phyloP scores from a whole-genome alignment of 37 sponge, comb jelly and placozoan genomes.

The Dysidea cf. avara region DNA sequence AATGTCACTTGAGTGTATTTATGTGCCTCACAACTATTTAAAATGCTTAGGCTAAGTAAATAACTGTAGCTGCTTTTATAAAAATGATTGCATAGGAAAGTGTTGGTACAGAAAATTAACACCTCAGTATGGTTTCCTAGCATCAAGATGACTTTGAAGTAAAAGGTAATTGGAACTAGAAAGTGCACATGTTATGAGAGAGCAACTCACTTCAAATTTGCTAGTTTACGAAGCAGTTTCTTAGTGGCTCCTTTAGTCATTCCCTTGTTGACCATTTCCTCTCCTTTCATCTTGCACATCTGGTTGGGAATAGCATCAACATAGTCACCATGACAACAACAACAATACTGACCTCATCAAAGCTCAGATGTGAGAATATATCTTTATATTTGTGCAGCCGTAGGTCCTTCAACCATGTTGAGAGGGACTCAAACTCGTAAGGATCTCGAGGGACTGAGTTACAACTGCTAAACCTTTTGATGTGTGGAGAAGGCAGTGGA shows the following conservation, averaged over 20 bases:
- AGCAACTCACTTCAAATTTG: slow-evolving; percentile 54
- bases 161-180: too few species aligned
- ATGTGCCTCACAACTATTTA: too few species aligned
- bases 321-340: neutral
- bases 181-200: too few species aligned
- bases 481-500: too few species aligned
- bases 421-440: slow-evolving; percentile 42
- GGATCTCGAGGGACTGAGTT: slow-evolving; percentile 15
- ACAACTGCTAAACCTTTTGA: neutral
- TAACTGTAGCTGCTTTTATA: too few species aligned
- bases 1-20: too few species aligned
- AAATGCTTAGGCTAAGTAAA: too few species aligned
- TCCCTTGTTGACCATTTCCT: slow-evolving; percentile 43
- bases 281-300: slow-evolving; percentile 46
- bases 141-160: too few species aligned
- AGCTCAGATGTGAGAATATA: slow-evolving; percentile 55
- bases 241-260: slow-evolving; percentile 80
- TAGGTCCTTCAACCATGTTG: slow-evolving; percentile 64
- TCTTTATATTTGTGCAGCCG: slow-evolving; percentile 72
- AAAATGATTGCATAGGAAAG: too few species aligned
- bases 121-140: too few species aligned
- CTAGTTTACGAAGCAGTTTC: slow-evolving; percentile 60
- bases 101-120: too few species aligned
- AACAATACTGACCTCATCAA: slow-evolving; percentile 60
- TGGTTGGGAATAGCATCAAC: slow-evolving; percentile 14